These are phyloP conservation scores for Calosoma granatense DNA, from an alignment of 1,140 invertebrate genomes.

Conservation along the genomic window DNA sequence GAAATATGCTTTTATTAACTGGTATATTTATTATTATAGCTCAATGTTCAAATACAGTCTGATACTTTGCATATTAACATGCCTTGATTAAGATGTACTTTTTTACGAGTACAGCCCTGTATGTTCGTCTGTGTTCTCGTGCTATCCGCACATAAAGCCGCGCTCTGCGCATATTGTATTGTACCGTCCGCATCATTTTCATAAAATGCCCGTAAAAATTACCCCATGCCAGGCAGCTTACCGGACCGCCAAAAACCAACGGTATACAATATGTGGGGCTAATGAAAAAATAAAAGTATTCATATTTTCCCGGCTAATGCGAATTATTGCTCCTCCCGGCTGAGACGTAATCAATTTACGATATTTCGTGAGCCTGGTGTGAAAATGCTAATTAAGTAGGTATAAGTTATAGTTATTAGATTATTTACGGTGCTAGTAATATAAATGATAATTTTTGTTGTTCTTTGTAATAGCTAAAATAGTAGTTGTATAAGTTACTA, in stretches of 20 bases:
- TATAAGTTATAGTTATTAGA: too few relatives aligned
- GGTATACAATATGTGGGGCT: neutral
- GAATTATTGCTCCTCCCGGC: neutral
- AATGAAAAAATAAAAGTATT: neutral
- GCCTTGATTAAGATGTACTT: too few relatives aligned
- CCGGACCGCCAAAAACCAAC: neutral
- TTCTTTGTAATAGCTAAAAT: too few relatives aligned
- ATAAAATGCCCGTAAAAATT: neutral
- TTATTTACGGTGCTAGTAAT: too few relatives aligned
- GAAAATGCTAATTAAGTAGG: too few relatives aligned
- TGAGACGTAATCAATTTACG: neutral
- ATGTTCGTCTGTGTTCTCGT: neutral
- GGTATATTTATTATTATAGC: too few relatives aligned
- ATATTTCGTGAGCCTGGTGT: too few relatives aligned
- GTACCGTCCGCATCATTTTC: neutral
- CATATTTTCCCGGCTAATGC: neutral
- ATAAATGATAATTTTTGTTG: too few relatives aligned
- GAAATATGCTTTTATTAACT: too few relatives aligned
- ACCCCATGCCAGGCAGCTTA: neutral
- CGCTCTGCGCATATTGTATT: neutral
- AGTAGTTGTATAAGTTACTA: too few relatives aligned
- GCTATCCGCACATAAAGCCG: neutral
- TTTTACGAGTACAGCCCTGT: neutral
- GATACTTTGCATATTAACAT: too few relatives aligned
- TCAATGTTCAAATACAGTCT: too few relatives aligned